These are phyloP conservation scores for Acinonyx jubatus DNA, from an alignment of 2,113 vertebrate species.

Conservation along the genomic window DNA sequence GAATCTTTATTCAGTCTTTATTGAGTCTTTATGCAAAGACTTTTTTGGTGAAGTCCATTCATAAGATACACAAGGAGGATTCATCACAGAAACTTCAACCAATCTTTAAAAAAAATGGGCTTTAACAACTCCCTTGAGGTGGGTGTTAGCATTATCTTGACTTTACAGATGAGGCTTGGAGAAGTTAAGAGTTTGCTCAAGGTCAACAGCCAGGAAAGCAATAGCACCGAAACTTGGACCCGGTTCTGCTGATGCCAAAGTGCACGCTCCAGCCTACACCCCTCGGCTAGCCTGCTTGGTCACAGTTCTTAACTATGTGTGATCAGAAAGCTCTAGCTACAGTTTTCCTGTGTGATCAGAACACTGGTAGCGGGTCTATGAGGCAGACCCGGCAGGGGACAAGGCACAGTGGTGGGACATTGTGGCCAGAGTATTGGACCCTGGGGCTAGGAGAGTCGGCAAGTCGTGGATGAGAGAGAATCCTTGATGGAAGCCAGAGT, in stretches of 20 bases:
- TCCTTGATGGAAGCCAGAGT: not conserved
- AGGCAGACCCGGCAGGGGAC: not conserved
- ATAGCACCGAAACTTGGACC: not conserved
- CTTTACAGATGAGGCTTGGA: not conserved
- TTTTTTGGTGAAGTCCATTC: not conserved
- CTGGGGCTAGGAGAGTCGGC: not conserved
- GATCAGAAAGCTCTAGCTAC: not conserved
- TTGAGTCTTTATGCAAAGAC: not conserved
- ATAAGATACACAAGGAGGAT: not conserved
- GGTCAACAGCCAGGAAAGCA: not conserved
- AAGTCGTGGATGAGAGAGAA: not conserved
- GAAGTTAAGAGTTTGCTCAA: not conserved
- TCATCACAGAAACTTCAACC: not conserved
- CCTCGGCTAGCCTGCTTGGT: rapidly evolving
- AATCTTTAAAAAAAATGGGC: not conserved
- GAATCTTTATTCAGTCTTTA: not conserved
- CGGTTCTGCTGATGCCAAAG: not conserved
- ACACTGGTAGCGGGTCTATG: not conserved
- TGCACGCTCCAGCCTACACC: rapidly evolving
- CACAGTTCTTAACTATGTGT: not conserved
- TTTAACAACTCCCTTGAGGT: not conserved
- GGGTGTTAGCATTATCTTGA: not conserved
- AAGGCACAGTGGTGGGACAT: not conserved
- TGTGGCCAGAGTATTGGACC: not conserved
- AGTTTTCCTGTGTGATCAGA: not conserved